Evolutionary conservation across 2,888 invertebrate genomes (phyloP), one percentile per base, ranked within the genome.

Genomic region (Micoletzkya japonica): DNA sequence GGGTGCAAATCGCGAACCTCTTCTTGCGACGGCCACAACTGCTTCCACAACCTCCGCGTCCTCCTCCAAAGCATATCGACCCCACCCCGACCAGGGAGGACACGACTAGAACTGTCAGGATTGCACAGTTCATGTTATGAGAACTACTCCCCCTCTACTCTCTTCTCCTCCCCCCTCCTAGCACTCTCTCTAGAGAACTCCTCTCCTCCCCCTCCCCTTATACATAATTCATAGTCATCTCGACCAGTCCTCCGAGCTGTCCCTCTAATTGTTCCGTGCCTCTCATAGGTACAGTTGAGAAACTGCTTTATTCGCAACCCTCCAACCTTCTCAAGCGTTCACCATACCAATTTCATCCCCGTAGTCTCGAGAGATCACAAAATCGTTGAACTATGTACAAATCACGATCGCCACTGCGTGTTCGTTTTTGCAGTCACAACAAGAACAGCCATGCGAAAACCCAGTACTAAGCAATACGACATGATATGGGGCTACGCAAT

Each of bases 1-100:
- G 3, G 1, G 6, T 4, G 6, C 17, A 4, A 17, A 39, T n/a
- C 20, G n/a, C 28, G 34, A 3, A 60, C 60, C 60, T 61, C 32
- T 61, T 64, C 64, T 49, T 64, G 26, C 64, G 50, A 20, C 52
- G 32, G n/a, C 64, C 64, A 36, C 64, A 64, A 26, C 64, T 52
- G 36, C 64, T 52, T 34, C 64, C 64, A 30, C 64, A 50, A 20
- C 64, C 64, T 63, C 60, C 60, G n/a, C n/a, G n/a, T 28, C 64
- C 64, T 52, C 64, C 64, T n/a, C 64, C 64, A 24, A 64, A 64
- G 36, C 64, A 64, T 14, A 64, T 26, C 7, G 52, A n/a, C 20
- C 52, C 50, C 14, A 52, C 30, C 7, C 7, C 32, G 3, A 57
- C 36, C 24, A 52, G 2, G 52, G 10, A 44, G 44, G 20, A 20